Percentiles rank a stretch among this genome's conserved stretches.
Evolutionary conservation across 2,113 vertebrate genomes (phyloP).

Genomic region (Lepus europaeus): DNA sequence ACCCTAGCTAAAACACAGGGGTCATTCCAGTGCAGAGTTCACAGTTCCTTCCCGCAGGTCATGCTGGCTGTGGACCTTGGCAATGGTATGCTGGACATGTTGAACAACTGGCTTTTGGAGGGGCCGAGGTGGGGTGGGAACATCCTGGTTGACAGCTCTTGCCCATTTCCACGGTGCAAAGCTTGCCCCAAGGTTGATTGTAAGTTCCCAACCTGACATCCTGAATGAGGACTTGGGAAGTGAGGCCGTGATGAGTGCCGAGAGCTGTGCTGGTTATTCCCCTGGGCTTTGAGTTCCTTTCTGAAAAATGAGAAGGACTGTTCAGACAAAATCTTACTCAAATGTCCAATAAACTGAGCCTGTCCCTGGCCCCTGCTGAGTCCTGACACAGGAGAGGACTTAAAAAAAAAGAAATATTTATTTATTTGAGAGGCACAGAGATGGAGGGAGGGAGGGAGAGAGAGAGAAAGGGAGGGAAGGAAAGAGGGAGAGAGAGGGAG

Average conservation of each 20-base stretch:
- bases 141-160: not conserved
- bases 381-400: not conserved
- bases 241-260: not conserved
- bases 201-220: not conserved
- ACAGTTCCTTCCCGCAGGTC: not conserved
- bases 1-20: not conserved
- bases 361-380: not conserved
- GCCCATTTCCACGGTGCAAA: not conserved
- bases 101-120: not conserved
- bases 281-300: not conserved
- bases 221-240: not conserved
- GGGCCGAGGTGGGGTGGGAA: too few species aligned
- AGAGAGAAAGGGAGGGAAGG: too few species aligned
- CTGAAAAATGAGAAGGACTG: not conserved
- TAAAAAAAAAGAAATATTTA: too few species aligned
- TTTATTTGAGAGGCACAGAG: too few species aligned
- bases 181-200: not conserved
- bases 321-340: not conserved
- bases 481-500: too few species aligned
- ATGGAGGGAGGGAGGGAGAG: too few species aligned
- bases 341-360: not conserved
- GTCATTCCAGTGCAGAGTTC: not conserved
- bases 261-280: not conserved
- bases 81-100: not conserved
- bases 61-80: not conserved